Evolutionary conservation across 2,888 invertebrate species (phyloP).

Genomic region (Tetranychus truncatus): DNA sequence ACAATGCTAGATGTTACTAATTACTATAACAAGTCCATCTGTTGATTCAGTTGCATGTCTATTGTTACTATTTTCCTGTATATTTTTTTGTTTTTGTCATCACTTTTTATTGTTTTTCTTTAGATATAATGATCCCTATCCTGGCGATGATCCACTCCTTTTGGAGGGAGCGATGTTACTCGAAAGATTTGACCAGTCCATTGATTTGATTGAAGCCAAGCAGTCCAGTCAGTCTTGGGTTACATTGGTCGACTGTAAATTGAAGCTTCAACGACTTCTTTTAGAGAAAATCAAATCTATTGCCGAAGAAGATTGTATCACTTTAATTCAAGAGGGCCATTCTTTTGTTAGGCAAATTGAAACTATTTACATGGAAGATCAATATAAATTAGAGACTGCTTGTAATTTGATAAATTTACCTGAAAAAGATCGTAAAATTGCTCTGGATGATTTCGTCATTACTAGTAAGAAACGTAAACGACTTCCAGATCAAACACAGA

Average conservation of each 20-base stretch:
- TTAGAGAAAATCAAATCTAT: not conserved
- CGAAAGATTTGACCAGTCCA: not conserved
- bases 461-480: not conserved
- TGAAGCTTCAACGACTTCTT: slow-evolving; percentile 3
- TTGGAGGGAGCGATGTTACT: not conserved
- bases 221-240: not conserved
- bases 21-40: too few relatives aligned
- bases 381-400: not conserved
- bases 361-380: slow-evolving; percentile 7
- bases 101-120: too few relatives aligned
- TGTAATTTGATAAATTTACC: not conserved
- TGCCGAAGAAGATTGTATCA: slow-evolving; percentile 3
- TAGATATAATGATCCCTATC: not conserved
- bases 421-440: not conserved
- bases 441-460: not conserved
- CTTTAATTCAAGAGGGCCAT: not conserved
- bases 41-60: too few relatives aligned
- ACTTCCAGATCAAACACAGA: not conserved
- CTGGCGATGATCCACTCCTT: not conserved
- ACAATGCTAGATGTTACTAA: too few relatives aligned
- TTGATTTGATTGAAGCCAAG: not conserved
- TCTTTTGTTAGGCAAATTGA: not conserved
- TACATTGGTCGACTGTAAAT: not conserved
- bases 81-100: too few relatives aligned
- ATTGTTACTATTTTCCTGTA: too few relatives aligned